These are phyloP conservation scores for Argyresthia goedartella DNA, from an alignment of 2,888 invertebrate genomes.

Conservation along the genomic window DNA sequence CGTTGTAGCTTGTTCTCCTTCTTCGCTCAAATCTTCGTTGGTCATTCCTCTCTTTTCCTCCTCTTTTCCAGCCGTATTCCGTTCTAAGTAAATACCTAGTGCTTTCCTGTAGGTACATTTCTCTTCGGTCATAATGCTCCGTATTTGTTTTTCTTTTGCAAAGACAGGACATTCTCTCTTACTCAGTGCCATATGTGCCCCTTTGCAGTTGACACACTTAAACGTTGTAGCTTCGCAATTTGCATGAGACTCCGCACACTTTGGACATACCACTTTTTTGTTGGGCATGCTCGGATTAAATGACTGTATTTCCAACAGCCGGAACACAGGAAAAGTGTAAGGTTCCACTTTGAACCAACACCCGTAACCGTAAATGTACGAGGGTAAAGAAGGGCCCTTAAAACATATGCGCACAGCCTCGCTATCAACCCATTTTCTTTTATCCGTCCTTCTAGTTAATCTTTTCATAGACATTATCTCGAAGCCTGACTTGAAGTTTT, in stretches of 20 bases:
- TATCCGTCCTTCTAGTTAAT: not conserved
- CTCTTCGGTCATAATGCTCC: not conserved
- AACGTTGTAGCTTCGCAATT: not conserved
- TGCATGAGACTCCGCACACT: not conserved
- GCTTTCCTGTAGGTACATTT: not conserved
- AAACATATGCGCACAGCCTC: not conserved
- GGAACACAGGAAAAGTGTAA: not conserved
- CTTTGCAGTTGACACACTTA: not conserved
- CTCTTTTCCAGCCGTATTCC: too few relatives aligned
- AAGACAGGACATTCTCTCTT: not conserved
- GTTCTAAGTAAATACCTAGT: too few relatives aligned
- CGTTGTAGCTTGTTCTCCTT: not conserved
- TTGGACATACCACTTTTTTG: not conserved
- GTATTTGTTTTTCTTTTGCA: not conserved
- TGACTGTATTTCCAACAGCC: not conserved
- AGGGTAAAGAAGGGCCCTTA: not conserved
- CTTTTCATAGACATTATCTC: not conserved
- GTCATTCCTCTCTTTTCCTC: not conserved
- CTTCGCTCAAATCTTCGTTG: too few relatives aligned
- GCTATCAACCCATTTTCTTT: not conserved
- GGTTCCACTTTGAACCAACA: not conserved
- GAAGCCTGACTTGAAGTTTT: not conserved
- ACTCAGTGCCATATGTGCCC: not conserved
- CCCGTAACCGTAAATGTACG: not conserved
- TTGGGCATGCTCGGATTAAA: not conserved